phyloP scores from a whole-genome alignment of 2,888 invertebrate species.

The Ferrisia virgata region DNA sequence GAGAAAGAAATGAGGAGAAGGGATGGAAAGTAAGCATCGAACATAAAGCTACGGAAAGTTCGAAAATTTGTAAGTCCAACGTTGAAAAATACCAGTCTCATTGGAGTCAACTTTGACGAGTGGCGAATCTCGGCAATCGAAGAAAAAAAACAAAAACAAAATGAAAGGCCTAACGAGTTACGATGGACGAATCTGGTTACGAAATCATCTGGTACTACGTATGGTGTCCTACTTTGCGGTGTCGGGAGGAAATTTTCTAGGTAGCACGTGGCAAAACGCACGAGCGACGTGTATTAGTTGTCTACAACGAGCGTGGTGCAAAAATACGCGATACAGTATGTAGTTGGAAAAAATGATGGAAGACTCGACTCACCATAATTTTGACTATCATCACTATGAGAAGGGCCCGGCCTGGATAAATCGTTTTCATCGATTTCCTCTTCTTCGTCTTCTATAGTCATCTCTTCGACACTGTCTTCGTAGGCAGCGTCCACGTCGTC shows the following conservation, averaged over 20 bases:
- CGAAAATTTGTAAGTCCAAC: background rate
- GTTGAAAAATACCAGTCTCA: too few species aligned
- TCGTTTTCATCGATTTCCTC: slow-evolving; percentile 67
- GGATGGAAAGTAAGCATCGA: too few species aligned
- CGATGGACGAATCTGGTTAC: background rate
- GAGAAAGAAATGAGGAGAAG: background rate
- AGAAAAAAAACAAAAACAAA: background rate
- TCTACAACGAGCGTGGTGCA: background rate
- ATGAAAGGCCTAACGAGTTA: background rate
- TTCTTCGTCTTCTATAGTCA: slow-evolving; percentile 74
- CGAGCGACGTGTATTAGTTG: background rate
- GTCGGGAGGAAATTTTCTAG: background rate
- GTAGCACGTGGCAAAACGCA: background rate
- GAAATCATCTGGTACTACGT: background rate
- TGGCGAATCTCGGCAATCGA: background rate
- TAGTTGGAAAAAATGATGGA: background rate
- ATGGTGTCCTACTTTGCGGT: background rate
- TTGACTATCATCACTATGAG: slow-evolving; percentile 48
- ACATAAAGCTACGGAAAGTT: too few species aligned
- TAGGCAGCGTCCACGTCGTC: slow-evolving; percentile 53
- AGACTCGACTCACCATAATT: slow-evolving; percentile 46
- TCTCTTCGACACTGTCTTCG: slow-evolving; percentile 77
- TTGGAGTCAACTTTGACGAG: background rate
- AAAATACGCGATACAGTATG: background rate
- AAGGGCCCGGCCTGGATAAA: slow-evolving; percentile 49